These are phyloP conservation scores for Bucorvus abyssinicus DNA, from an alignment of 2,797 vertebrate genomes.

Conservation along the genomic window DNA sequence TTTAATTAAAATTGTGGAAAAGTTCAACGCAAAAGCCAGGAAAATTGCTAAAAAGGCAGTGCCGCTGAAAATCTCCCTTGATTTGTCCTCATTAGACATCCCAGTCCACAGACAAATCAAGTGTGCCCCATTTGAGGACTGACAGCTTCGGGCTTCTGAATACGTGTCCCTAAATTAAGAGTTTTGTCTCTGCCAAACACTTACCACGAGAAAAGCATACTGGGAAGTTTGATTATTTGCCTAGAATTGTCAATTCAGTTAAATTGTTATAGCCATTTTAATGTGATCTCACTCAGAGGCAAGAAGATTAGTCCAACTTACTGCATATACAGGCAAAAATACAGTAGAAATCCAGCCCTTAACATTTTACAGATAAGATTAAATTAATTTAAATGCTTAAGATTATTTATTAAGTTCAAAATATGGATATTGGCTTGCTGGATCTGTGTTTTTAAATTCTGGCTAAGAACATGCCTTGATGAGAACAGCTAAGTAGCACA, in stretches of 20 bases:
- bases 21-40: not conserved
- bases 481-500: not conserved
- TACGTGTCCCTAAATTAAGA: not conserved
- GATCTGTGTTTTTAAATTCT: not conserved
- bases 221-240: not conserved
- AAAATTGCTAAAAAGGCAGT: not conserved
- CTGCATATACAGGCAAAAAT: not conserved
- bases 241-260: not conserved
- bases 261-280: not conserved
- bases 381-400: not conserved
- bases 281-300: not conserved
- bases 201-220: not conserved
- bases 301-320: not conserved
- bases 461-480: not conserved
- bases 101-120: not conserved
- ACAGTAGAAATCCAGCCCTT: not conserved
- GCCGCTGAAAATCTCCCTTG: not conserved
- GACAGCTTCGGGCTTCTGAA: not conserved
- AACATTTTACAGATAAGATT: not conserved
- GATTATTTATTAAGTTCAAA: not conserved
- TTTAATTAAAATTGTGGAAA: not conserved
- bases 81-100: not conserved
- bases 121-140: not conserved
- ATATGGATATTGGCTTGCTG: not conserved
- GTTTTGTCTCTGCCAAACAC: not conserved